phyloP scores from a whole-genome alignment of 2,888 invertebrate genomes.

The Zelleria hepariella region DNA sequence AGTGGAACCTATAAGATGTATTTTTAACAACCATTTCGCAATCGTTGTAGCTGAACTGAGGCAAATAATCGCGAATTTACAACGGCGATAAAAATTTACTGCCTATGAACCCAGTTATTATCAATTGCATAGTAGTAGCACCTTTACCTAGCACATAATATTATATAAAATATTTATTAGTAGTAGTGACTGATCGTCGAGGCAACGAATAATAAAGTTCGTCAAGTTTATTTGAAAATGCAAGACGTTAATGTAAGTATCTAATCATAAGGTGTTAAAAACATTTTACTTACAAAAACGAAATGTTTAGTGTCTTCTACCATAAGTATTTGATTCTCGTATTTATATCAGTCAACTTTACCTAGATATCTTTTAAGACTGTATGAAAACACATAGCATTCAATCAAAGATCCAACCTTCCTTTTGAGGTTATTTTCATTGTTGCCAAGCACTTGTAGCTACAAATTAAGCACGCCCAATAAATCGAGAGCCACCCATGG shows the following conservation, averaged over 20 bases:
- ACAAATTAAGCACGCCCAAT: not conserved
- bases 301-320: too few relatives aligned
- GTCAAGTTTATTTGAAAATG: not conserved
- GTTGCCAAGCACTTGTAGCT: not conserved
- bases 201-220: not conserved
- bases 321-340: too few relatives aligned
- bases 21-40: not conserved
- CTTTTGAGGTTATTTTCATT: not conserved
- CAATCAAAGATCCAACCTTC: not conserved
- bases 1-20: too few relatives aligned
- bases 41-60: not conserved
- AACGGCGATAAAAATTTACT: not conserved
- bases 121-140: not conserved
- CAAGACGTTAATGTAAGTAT: not conserved
- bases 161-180: not conserved
- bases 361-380: too few relatives aligned
- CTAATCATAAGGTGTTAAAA: not conserved
- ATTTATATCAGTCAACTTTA: too few relatives aligned
- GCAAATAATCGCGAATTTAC: not conserved
- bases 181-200: not conserved
- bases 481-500: not conserved
- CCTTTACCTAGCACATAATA: not conserved
- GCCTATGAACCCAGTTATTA: not conserved
- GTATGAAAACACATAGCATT: not conserved
- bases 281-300: not conserved